Evolutionary conservation across 2,797 vertebrate species (phyloP), one percentile per base, ranked within the genome.

Genomic region (Myiothlypis chrysogaster): DNA sequence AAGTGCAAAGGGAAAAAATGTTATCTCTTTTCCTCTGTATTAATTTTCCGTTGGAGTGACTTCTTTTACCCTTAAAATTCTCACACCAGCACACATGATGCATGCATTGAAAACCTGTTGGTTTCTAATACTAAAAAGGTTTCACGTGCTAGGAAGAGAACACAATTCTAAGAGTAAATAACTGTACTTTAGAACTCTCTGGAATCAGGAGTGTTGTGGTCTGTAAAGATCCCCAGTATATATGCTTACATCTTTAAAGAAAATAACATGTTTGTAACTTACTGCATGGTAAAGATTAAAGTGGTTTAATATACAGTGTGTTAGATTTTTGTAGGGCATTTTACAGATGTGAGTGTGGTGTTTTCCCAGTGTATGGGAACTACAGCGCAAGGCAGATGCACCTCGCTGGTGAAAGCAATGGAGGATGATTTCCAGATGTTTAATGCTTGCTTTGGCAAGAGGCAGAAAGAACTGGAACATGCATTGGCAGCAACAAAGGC

Each of bases 371-470:
- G 20, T 60, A 64, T 71, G 73, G 94, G 87, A 96, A 65, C 70
- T 92, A 15, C 55, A 34, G 73, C 81, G 93, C 83, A 92, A 94
- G 80, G 90, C 93, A 97, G 97, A 93, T 16, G 9, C 34, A 73
- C 96, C 89, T 97, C 20, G 4, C 69, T 22, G 63, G 96, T 80
- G 90, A 94, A 96, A 94, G 95, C 85, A 89, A 89, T 80, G 92
- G 78, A 75, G 91, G 98, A 98, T 98, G 97, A 97, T 94, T 99
- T 98, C 98, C 99, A 99, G 98, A 99, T 99, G 99, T 98, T 98
- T 63, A 97, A 94, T 95, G 96, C 95, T 98, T 97, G 78, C 96
- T 98, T 98, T 99, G 98, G 98, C 98, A 97, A 97, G 87, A 96
- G 97, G 95, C 94, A 93, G 96, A 96, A 98, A 98, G 97, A 96